phyloP scores from a whole-genome alignment of 2,888 invertebrate species.

The Cylindroiulus punctatus region DNA sequence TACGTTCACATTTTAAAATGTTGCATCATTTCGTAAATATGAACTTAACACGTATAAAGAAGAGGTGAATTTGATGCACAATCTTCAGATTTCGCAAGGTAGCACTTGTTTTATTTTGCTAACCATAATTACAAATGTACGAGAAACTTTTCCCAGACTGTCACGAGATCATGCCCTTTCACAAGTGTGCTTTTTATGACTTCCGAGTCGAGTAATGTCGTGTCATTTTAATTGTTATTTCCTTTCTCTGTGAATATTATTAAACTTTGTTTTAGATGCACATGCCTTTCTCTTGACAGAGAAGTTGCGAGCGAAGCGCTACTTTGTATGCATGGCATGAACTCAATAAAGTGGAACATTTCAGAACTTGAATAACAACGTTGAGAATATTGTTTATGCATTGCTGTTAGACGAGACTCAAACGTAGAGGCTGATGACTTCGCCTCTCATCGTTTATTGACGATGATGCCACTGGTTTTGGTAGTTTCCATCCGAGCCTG shows the following conservation, averaged over 20 bases:
- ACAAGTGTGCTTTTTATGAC: not conserved
- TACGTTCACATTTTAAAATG: too few species aligned
- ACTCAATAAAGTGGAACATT: not conserved
- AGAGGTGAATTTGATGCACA: too few species aligned
- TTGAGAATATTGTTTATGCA: not conserved
- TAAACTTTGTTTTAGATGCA: not conserved
- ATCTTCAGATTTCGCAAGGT: not conserved
- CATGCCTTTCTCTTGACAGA: not conserved
- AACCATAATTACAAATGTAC: too few species aligned
- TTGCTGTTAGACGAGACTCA: not conserved
- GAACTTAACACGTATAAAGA: too few species aligned
- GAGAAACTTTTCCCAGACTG: not conserved
- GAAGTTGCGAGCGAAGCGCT: not conserved
- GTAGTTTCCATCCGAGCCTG: not conserved
- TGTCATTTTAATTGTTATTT: constrained; percentile 6
- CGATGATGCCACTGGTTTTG: not conserved
- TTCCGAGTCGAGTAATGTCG: not conserved
- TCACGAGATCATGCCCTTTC: not conserved
- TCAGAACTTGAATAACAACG: not conserved
- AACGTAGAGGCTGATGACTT: not conserved
- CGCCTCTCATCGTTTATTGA: not conserved
- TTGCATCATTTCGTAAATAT: too few species aligned
- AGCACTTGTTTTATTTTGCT: not conserved
- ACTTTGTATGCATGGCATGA: not conserved
- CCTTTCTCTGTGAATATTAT: not conserved